Evolutionary conservation across 2,797 vertebrate genomes (phyloP), one percentile per base, ranked within the genome.

Genomic region (Notoglanidium macrostoma): DNA sequence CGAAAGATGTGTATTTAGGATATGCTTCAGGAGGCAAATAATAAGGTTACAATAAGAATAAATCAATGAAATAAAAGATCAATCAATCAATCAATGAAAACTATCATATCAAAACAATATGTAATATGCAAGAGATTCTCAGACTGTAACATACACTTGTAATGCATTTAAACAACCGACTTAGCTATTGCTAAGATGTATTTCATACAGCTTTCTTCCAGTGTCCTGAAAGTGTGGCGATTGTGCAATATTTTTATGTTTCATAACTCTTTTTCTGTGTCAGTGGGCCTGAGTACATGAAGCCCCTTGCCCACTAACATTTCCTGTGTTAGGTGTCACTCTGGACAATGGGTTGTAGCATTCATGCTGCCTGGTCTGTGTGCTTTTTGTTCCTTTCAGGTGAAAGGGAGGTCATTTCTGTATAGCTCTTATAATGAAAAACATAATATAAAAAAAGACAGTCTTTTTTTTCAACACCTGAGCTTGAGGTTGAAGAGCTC

Each of bases 371-470:
- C 88, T 87, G 87, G 78, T 87, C 61, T 83, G 21, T 46, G 73
- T 91, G 83, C 91, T 90, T 86, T 40, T 92, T 89, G 63, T 90
- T 89, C 55, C 86, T 63, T 85, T 88, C 83, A 90, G 92, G 93
- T 93, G 89, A 91, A 91, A 92, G 70, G 91, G 78, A 91, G 65
- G 29, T 55, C 90, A 90, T 86, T 85, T 89, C 40, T 17, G 61
- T 70, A n/a, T 46, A 35, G 85, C 55, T 87, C 68, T 88, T 84
- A 46, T 88, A 85, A 90, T 23, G 86, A 26, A 83, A 68, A 54
- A 54, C 44, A 82, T 65, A 65, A 61, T 78, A 78, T 21, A 54
- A 83, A 83, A 54, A 83, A 3, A 7, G 2, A 35, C 15, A 26
- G 9, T 35, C 21, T 57, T 54, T 54, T 54, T 77, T 44, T 23